Conservation (phyloP, 2,888 invertebrate species). For the Scaptomyza flava region DNA sequence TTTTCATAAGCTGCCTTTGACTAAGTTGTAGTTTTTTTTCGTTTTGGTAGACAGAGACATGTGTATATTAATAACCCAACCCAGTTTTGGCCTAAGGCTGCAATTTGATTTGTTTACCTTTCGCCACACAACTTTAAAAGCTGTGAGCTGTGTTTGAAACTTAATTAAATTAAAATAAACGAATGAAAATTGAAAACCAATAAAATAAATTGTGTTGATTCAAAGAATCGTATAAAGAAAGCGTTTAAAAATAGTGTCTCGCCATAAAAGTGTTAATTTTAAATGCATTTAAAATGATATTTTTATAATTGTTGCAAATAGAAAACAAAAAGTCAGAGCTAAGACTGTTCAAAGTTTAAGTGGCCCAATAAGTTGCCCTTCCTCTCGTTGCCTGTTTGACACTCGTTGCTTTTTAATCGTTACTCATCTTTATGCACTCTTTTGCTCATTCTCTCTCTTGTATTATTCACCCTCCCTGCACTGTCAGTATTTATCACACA, state of each 20-base stretch:
- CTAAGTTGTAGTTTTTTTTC: conserved; percentile 8
- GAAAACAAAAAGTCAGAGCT: no score
- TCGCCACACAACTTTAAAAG: conserved; percentile 23
- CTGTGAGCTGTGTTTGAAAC: conserved; percentile 45
- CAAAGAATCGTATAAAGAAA: background rate
- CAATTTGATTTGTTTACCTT: conserved; percentile 68
- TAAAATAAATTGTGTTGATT: conserved; percentile 21
- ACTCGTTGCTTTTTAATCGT: background rate
- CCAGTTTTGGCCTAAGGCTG: conserved; percentile 23
- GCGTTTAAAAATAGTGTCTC: no score
- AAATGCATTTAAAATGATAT: no score
- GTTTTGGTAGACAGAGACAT: conserved; percentile 5
- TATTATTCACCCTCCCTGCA: background rate
- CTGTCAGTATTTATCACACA: background rate
- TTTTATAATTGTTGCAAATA: no score
- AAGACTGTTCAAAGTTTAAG: no score
- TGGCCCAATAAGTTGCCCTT: background rate
- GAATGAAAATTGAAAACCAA: conserved; percentile 45
- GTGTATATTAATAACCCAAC: conserved; percentile 9
- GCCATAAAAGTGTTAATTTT: no score
- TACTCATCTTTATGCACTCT: background rate
- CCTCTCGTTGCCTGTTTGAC: background rate
- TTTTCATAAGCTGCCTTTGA: conserved; percentile 5
- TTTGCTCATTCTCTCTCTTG: background rate
- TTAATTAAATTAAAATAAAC: conserved; percentile 67